Evolutionary conservation across 2,888 invertebrate genomes (phyloP).

Genomic region (Protodeltote pygarga): DNA sequence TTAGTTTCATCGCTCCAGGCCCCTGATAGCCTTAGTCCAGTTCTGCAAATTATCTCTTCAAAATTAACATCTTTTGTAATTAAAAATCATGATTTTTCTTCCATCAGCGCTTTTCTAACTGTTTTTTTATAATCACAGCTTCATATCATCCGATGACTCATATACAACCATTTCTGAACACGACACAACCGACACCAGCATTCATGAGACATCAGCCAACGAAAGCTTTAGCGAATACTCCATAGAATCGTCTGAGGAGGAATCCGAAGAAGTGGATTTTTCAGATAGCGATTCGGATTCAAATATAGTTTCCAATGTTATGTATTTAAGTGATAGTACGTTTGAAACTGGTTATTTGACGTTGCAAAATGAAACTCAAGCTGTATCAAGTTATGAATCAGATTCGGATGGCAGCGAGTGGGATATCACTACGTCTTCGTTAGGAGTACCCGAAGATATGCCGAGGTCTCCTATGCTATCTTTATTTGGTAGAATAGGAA

Average conservation of each 20-base stretch:
- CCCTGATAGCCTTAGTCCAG: too few species aligned
- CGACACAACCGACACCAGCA: conserved; percentile 72
- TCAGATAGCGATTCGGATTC: conserved; percentile 2
- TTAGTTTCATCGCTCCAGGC: too few species aligned
- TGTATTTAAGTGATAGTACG: not conserved
- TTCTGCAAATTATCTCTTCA: too few species aligned
- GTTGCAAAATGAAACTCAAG: not conserved
- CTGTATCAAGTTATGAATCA: not conserved
- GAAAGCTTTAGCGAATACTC: not conserved
- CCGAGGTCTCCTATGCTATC: conserved; percentile 13
- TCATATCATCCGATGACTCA: conserved; percentile 42
- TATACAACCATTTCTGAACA: conserved; percentile 69
- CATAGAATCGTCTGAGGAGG: conserved; percentile 7
- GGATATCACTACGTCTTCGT: conserved; percentile 58
- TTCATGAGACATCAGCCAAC: conserved; percentile 28
- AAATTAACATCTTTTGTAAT: too few species aligned
- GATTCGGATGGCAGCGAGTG: conserved; percentile 44
- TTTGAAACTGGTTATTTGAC: not conserved
- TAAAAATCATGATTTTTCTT: too few species aligned
- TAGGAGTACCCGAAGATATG: conserved; percentile 46
- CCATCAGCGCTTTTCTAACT: too few species aligned
- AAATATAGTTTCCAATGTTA: not conserved
- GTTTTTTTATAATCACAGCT: too few species aligned
- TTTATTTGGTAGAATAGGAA: conserved; percentile 13
- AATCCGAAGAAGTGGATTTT: not conserved